Evolutionary conservation across 2,888 invertebrate genomes (phyloP), one percentile per base, ranked within the genome.

Genomic region (Drosophila sordidapex): DNA sequence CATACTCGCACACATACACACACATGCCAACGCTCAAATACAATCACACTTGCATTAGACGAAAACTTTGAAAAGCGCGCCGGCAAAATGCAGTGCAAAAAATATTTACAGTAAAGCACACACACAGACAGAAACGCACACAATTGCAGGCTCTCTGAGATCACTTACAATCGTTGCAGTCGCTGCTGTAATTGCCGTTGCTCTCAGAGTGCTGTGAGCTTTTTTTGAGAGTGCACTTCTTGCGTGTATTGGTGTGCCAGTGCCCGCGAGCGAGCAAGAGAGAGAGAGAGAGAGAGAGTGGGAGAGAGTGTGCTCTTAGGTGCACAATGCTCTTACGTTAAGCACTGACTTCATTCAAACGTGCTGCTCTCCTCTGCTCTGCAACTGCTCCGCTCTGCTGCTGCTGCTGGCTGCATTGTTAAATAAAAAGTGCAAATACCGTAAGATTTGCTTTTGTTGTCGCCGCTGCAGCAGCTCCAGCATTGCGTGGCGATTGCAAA

Each of bases 341-440:
- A 58, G 74, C 76, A 68, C 76, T 77, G 70, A 57, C 70, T 81
- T 67, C 79, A 77, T 77, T 75, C 71, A 77, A 81, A 57, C 38
- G 36, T 66, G 70, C 62, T 61, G 57, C 21, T 62, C 36, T 15
- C 18, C 18, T 54, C 18, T 46, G 46, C 46, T 11, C 21, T 59
- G 58, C 59, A 46, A 25, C 61, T 53, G 66, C 36, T 49, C 35
- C 29, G 56, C 18, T 31, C 27, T 63, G 11, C 18, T 62, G 31
- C 59, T 72, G 59, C 31, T 64, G 72, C 76, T 73, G 76, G 67
- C 76, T 76, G 76, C 76, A 76, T 84, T 84, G 83, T 85, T 85
- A 75, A 83, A 81, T 79, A 79, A 83, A 83, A 83, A 83, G 85
- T 86, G 86, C 87, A 86, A 86, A 87, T 85, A 85, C 86, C 85